Evolutionary conservation across 2,888 invertebrate genomes (phyloP).

Genomic region (Scrobipalpa atriplicella): DNA sequence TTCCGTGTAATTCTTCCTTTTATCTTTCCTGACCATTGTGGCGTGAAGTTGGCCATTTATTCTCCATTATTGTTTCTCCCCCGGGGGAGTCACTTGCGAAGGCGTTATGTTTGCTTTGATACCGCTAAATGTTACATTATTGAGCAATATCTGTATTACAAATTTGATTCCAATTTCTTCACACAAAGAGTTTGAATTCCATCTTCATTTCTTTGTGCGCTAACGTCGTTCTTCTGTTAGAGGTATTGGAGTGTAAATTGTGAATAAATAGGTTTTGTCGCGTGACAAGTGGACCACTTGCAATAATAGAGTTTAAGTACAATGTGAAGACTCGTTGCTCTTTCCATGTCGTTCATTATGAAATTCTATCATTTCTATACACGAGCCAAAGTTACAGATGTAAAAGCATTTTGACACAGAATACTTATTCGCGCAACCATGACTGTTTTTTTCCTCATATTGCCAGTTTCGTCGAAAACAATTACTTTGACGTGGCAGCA

Average conservation of each 20-base stretch:
- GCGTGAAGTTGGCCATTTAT: constrained; percentile 74
- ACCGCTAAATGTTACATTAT: constrained; percentile 45
- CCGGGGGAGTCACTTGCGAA: constrained; percentile 59
- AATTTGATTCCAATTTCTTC: constrained; percentile 33
- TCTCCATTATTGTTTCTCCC: constrained; percentile 72
- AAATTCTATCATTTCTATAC: constrained; percentile 33
- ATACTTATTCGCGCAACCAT: too few species aligned
- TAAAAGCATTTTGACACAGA: background rate
- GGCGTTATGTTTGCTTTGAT: constrained; percentile 77
- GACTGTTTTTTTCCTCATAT: constrained; percentile 40
- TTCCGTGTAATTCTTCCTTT: constrained; percentile 78
- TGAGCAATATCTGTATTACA: constrained; percentile 31
- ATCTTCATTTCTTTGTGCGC: background rate
- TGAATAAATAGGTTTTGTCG: constrained; percentile 73
- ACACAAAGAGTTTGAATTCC: background rate
- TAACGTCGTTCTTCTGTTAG: constrained; percentile 30
- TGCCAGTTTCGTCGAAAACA: constrained; percentile 60
- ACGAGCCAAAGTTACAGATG: constrained; percentile 31
- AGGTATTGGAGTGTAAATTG: constrained; percentile 54
- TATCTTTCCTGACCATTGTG: constrained; percentile 74
- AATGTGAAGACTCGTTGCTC: constrained; percentile 38
- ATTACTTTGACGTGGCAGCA: constrained; percentile 60
- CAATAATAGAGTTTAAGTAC: constrained; percentile 46
- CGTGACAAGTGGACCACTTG: constrained; percentile 70
- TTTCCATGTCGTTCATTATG: constrained; percentile 43